Evolutionary conservation across 1,140 invertebrate genomes (phyloP), one percentile per base, ranked within the genome.

Genomic region (Helicoverpa zea): DNA sequence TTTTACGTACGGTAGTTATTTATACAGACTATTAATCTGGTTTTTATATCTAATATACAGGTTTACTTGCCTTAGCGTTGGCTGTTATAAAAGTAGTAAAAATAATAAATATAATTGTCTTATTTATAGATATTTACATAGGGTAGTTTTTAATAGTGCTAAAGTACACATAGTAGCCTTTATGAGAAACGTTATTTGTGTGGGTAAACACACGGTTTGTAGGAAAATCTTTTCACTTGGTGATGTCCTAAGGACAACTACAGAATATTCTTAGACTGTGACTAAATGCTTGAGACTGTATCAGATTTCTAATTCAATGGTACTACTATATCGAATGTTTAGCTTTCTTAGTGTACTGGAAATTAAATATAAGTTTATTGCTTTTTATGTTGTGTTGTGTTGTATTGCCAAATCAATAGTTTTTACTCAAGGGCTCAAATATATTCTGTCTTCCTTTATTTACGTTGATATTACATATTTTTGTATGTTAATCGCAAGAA

Each of bases 41-140:
- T 14, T 49, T 52, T 77, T 68, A 58, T 79, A 64, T 64, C 43
- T 70, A 49, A 79, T 70, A 29, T 87, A 89, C 88, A 90, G 85
- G 87, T 84, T 83, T 84, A 86, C 87, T 89, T 90, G 88, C 88
- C 88, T 89, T 90, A 90, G 79, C 86, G 81, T 86, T 77, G 86
- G 84, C 86, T 90, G 87, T 88, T 86, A 85, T 56, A 72, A 81
- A 59, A 80, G 63, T 79, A 79, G 76, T 79, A 77, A 61, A 61
- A 72, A 73, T 63, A 29, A 12, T 59, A 43, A 18, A 54, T 23
- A 23, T 23, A 23, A 52, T 66, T 78, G 14, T 59, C 59, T 59
- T 75, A 74, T 74, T 51, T 58, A 75, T 47, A 74, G 30, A 43
- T 76, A 76, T 63, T 76, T 61, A 80, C 35, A 80, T 79, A 68